These are phyloP conservation scores for Cosmia trapezina DNA, from an alignment of 2,888 invertebrate genomes.

Conservation along the genomic window DNA sequence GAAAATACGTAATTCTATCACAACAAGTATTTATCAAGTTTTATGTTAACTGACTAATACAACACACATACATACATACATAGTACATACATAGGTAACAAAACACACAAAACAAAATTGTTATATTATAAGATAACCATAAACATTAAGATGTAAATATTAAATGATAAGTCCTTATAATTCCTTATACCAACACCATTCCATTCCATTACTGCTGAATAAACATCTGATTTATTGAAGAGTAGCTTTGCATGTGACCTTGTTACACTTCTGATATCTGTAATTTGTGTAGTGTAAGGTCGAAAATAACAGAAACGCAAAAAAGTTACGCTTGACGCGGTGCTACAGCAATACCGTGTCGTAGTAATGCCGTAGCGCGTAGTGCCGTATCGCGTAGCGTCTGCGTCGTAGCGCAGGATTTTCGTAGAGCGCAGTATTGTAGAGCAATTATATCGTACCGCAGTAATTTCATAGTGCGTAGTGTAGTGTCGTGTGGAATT, in stretches of 20 bases:
- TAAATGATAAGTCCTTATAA: too few relatives aligned
- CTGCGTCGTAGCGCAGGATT: not conserved
- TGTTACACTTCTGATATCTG: not conserved
- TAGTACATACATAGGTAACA: too few relatives aligned
- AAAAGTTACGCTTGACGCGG: not conserved
- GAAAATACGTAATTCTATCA: not conserved
- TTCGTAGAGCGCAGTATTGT: not conserved
- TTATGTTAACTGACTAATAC: not conserved
- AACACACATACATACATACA: too few relatives aligned
- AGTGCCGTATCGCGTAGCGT: not conserved
- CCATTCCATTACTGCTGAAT: not conserved
- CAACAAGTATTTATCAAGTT: not conserved
- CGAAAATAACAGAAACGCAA: not conserved
- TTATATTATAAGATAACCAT: not conserved
- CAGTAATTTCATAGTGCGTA: not conserved
- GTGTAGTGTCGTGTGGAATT: not conserved
- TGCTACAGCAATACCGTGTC: not conserved
- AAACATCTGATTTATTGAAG: slow-evolving; percentile 9
- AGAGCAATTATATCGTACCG: not conserved
- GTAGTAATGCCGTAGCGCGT: not conserved
- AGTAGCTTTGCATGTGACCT: not conserved
- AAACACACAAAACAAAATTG: not conserved
- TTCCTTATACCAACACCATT: too few relatives aligned
- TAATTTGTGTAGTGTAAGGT: not conserved
- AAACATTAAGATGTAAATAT: not conserved